Evolutionary conservation across 1,140 invertebrate genomes (phyloP).

Genomic region (Manduca sexta): DNA sequence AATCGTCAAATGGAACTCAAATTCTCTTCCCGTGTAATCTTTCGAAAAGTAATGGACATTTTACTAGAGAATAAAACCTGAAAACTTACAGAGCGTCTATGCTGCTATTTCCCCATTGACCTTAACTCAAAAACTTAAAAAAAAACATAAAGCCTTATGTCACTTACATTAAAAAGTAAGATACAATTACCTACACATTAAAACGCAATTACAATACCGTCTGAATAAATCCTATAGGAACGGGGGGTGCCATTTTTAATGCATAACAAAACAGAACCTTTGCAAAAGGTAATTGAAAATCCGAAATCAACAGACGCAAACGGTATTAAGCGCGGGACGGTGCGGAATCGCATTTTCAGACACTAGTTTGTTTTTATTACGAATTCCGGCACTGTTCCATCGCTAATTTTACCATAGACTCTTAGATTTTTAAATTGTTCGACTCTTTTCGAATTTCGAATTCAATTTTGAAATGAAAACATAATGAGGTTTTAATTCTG

Average conservation of each 20-base stretch:
- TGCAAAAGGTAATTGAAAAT: constrained; percentile 14
- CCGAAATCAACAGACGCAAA: constrained; percentile 15
- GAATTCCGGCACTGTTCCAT: constrained; percentile 8
- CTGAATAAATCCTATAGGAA: not conserved
- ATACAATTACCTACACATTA: too few species aligned
- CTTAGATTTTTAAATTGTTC: not conserved
- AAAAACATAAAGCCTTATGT: too few species aligned
- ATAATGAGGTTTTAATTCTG: too few species aligned
- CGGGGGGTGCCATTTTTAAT: not conserved
- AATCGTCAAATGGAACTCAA: too few species aligned
- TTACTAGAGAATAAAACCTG: too few species aligned
- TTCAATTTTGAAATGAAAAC: not conserved
- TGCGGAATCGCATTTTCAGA: constrained; percentile 13
- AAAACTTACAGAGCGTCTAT: too few species aligned
- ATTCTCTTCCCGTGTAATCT: too few species aligned
- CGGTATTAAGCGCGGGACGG: constrained; percentile 15
- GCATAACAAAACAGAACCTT: constrained; percentile 8
- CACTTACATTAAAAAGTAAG: too few species aligned
- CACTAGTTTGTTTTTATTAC: constrained; percentile 11
- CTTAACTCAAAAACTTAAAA: too few species aligned
- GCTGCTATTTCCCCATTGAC: too few species aligned
- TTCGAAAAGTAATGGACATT: too few species aligned
- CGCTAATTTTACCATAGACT: not conserved
- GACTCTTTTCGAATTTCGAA: not conserved
- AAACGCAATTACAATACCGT: too few species aligned